These are phyloP conservation scores for Odontothrips loti DNA, from an alignment of 2,888 invertebrate species.

Conservation along the genomic window DNA sequence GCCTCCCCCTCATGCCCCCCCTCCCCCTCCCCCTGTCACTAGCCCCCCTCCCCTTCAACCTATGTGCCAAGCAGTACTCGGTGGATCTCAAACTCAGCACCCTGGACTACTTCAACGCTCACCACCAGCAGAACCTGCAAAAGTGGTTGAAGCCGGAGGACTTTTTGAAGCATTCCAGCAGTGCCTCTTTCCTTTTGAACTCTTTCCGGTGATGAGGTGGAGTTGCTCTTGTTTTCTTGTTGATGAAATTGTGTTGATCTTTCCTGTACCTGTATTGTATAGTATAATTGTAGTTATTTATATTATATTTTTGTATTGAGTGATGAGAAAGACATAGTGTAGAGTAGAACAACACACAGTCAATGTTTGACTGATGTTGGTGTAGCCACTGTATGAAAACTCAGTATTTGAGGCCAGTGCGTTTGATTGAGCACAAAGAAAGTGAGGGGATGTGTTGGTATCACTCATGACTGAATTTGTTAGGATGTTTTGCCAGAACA, in stretches of 20 bases:
- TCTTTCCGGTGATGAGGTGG: slow-evolving; percentile 14
- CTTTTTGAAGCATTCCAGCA: background rate
- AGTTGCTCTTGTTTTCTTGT: background rate
- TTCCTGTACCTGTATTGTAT: slow-evolving; percentile 25
- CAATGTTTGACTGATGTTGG: background rate
- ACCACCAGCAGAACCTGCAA: background rate
- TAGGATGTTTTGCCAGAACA: slow-evolving; percentile 21
- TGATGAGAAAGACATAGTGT: slow-evolving; percentile 14
- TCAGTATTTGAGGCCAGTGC: slow-evolving; percentile 22
- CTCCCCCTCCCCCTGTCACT: slow-evolving; percentile 25
- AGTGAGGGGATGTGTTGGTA: background rate
- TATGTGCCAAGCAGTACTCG: slow-evolving; percentile 22
- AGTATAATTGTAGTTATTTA: slow-evolving; percentile 25
- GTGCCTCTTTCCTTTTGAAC: slow-evolving; percentile 16
- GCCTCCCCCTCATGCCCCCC: slow-evolving; percentile 5
- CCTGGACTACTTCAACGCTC: background rate
- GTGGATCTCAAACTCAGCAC: slow-evolving; percentile 22
- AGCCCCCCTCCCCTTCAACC: slow-evolving; percentile 30
- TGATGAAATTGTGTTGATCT: background rate
- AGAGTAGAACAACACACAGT: background rate
- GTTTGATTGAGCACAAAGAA: background rate
- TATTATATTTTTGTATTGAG: slow-evolving; percentile 25
- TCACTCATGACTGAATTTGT: slow-evolving; percentile 23
- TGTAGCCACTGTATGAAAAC: background rate
- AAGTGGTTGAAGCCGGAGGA: slow-evolving; percentile 15